Percentiles rank a stretch among this genome's conserved stretches.
phyloP scores from a whole-genome alignment of 92 coral and sea anemone species.

The Nematostella vectensis region DNA sequence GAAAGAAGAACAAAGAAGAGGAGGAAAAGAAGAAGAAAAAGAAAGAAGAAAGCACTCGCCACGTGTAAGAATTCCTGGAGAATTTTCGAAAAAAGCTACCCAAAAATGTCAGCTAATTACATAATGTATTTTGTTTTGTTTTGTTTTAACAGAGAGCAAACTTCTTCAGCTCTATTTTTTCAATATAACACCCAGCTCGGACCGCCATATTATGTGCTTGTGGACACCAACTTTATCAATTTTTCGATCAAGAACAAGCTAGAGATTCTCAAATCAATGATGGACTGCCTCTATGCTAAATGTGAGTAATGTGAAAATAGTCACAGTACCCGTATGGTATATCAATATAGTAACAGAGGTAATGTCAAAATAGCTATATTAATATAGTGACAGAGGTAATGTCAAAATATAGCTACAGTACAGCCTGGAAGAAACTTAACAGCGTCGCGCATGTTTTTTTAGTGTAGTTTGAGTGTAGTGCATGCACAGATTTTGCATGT shows the following conservation, averaged over 20 bases:
- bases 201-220: conserved; percentile 87
- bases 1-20: conserved; percentile 50
- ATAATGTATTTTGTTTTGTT: background rate
- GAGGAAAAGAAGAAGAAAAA: conserved; percentile 55
- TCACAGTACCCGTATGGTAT: too few species aligned
- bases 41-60: conserved; percentile 50
- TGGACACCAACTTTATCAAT: conserved; percentile 95
- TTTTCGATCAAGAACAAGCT: conserved; percentile 94
- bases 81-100: background rate
- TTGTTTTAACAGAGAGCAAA: conserved; percentile 57
- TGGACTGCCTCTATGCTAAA: conserved; percentile 98
- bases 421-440: too few species aligned
- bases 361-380: background rate
- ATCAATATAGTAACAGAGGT: background rate
- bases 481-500: too few species aligned
- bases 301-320: conserved; percentile 86
- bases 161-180: conserved; percentile 88
- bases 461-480: too few species aligned
- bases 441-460: too few species aligned
- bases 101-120: too few species aligned
- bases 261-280: conserved; percentile 90
- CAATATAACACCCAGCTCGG: conserved; percentile 98
- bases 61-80: conserved; percentile 66
- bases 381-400: background rate
- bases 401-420: too few species aligned